Percentiles rank a stretch among this genome's conserved stretches.
These are phyloP conservation scores for Eubasilissa regina DNA, from an alignment of 1,140 invertebrate genomes.

Conservation along the genomic window DNA sequence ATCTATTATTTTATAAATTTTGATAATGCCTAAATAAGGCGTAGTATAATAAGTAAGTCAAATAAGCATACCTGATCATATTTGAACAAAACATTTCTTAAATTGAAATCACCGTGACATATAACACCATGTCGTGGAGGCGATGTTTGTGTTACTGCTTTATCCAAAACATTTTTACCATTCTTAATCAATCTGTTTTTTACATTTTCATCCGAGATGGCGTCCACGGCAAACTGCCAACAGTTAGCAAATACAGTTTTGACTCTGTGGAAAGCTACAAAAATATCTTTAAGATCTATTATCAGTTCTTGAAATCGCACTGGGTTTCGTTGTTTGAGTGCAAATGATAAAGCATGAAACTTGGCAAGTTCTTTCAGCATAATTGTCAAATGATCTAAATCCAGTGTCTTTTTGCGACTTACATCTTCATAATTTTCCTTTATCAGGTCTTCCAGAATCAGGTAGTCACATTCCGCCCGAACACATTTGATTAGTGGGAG, in stretches of 20 bases:
- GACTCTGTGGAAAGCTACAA: slow-evolving; percentile 21
- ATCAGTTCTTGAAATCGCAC: slow-evolving; percentile 59
- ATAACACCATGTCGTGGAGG: slow-evolving; percentile 35
- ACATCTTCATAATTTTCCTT: slow-evolving; percentile 34
- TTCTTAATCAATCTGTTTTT: slow-evolving; percentile 37
- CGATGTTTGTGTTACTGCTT: neutral
- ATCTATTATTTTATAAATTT: too few relatives aligned
- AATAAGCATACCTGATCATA: slow-evolving; percentile 50
- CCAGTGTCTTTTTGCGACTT: slow-evolving; percentile 38
- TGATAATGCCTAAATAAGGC: too few relatives aligned
- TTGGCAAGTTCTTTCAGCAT: slow-evolving; percentile 66
- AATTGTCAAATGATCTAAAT: slow-evolving; percentile 62
- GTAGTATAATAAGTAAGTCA: neutral
- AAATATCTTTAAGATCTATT: slow-evolving; percentile 19
- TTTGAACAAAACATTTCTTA: slow-evolving; percentile 54
- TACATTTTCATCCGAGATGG: slow-evolving; percentile 34
- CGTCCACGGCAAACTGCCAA: slow-evolving; percentile 18
- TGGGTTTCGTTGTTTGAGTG: slow-evolving; percentile 61
- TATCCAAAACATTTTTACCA: slow-evolving; percentile 11
- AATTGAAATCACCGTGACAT: slow-evolving; percentile 54
- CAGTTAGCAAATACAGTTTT: slow-evolving; percentile 22
- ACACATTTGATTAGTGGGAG: slow-evolving; percentile 39
- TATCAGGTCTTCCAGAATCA: slow-evolving; percentile 54
- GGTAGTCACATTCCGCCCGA: slow-evolving; percentile 26
- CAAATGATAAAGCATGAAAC: slow-evolving; percentile 66